Evolutionary conservation across 2,113 vertebrate genomes (phyloP).

Genomic region (Mustela nigripes): DNA sequence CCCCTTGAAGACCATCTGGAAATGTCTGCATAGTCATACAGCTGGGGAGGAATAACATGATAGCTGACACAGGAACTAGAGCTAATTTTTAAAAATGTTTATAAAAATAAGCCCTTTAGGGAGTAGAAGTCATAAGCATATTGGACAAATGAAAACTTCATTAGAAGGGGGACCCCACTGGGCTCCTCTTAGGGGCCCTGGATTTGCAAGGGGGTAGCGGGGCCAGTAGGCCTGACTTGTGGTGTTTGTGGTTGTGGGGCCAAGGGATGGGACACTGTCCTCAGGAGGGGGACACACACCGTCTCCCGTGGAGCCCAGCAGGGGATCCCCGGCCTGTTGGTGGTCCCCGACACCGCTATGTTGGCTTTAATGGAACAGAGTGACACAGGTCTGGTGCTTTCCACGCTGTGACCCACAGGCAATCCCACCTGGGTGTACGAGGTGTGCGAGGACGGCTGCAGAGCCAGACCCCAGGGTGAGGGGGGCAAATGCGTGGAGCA

Average conservation of each 20-base stretch:
- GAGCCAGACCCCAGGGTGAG: neutral
- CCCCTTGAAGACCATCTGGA: constrained; percentile 48
- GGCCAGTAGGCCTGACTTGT: neutral
- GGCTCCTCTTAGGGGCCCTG: neutral
- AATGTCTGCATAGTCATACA: neutral
- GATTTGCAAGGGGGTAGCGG: neutral
- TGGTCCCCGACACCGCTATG: neutral
- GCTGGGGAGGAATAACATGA: neutral
- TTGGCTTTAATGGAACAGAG: neutral
- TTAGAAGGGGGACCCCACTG: neutral
- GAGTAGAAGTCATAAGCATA: neutral
- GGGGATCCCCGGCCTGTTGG: neutral
- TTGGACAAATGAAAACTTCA: neutral
- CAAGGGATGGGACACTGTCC: neutral
- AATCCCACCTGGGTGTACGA: neutral
- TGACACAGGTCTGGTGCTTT: neutral
- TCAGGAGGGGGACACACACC: neutral
- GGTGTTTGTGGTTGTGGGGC: neutral
- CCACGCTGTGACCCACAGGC: neutral
- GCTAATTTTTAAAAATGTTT: neutral
- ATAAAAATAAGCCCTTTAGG: neutral
- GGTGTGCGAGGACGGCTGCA: neutral
- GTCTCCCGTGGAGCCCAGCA: neutral
- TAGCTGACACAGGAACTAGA: neutral
- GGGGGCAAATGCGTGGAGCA: too few species aligned